Conservation (phyloP, 2,888 invertebrate genomes). For the Perdita meconis region DNA sequence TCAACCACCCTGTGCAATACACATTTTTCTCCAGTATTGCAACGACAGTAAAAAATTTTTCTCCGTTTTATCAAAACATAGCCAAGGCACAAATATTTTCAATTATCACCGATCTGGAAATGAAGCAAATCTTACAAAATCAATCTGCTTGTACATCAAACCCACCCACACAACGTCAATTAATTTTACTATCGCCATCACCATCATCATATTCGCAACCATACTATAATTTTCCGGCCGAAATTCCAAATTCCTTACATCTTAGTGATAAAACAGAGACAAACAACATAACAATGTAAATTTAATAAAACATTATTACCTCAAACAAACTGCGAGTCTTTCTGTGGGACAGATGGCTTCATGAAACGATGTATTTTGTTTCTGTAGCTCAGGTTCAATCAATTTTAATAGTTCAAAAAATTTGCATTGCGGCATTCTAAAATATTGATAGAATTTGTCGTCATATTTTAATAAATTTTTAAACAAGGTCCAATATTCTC, state of each 20-base stretch:
- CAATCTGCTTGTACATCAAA: not conserved
- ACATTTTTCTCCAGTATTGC: constrained; percentile 10
- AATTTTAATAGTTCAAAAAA: not conserved
- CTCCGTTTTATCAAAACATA: not conserved
- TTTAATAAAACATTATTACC: not conserved
- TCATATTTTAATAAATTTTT: too few species aligned
- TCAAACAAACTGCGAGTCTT: not conserved
- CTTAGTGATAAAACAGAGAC: not conserved
- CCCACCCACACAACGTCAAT: not conserved
- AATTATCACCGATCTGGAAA: constrained; percentile 1
- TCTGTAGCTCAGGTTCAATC: not conserved
- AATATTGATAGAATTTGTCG: too few species aligned
- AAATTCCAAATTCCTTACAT: not conserved
- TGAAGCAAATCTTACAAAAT: not conserved
- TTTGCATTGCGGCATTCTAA: not conserved
- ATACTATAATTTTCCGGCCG: not conserved
- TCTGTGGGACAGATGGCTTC: not conserved
- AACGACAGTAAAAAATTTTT: not conserved
- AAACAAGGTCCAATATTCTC: too few species aligned
- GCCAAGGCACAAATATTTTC: constrained; percentile 8
- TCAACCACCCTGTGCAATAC: constrained; percentile 1
- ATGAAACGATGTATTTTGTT: constrained; percentile 6
- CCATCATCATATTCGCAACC: not conserved
- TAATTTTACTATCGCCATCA: not conserved
- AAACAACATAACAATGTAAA: not conserved